These are phyloP conservation scores for Halyomorpha halys DNA, from an alignment of 1,140 invertebrate species.

Conservation along the genomic window DNA sequence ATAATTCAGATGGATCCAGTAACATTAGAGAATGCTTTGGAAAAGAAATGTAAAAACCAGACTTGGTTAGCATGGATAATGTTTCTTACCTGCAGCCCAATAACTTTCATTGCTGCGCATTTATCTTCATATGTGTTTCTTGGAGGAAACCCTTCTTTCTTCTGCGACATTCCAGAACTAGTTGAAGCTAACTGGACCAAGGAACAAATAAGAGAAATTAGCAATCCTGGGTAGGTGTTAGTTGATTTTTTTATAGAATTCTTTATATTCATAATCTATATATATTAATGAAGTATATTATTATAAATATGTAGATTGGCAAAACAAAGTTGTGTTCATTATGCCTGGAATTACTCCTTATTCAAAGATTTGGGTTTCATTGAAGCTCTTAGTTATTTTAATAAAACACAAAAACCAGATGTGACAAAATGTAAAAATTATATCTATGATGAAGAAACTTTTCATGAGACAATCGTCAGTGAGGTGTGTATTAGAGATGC, in stretches of 20 bases:
- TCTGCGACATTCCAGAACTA: constrained; percentile 42
- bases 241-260: constrained; percentile 1
- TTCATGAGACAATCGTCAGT: constrained; percentile 37
- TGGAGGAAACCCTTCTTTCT: constrained; percentile 39
- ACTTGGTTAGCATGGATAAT: constrained; percentile 39
- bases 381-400: constrained; percentile 36
- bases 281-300: no score
- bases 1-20: neutral
- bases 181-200: constrained; percentile 39
- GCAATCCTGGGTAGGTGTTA: constrained; percentile 32
- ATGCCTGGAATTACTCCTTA: constrained; percentile 40
- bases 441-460: constrained; percentile 34
- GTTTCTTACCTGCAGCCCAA: constrained; percentile 40
- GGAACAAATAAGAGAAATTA: constrained; percentile 40
- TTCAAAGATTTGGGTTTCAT: constrained; percentile 38
- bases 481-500: constrained; percentile 33
- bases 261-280: no score
- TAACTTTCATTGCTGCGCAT: constrained; percentile 44
- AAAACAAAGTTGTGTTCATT: constrained; percentile 35
- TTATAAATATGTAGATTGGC: constrained; percentile 10
- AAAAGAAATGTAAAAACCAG: constrained; percentile 29
- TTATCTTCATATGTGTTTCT: constrained; percentile 45
- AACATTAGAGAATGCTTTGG: constrained; percentile 30
- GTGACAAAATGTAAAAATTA: constrained; percentile 34
- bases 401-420: constrained; percentile 30